Percentiles rank a stretch among this genome's conserved stretches.
Conservation (phyloP, 2,113 vertebrate species). For the Atherinomorus stipes region DNA sequence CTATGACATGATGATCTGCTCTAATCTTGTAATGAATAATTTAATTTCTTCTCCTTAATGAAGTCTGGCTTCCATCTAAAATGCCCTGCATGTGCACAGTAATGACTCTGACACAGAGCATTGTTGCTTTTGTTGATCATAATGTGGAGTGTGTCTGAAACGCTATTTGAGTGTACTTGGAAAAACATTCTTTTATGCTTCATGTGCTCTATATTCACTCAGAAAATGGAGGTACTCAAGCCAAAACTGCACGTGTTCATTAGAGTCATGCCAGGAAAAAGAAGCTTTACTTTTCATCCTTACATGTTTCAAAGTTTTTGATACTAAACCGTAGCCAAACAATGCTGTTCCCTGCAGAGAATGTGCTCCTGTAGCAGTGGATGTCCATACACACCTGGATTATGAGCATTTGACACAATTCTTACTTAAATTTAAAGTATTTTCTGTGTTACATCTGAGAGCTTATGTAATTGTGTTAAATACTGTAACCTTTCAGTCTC, state of each 20-base stretch:
- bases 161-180: not conserved
- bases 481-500: not conserved
- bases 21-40: constrained; percentile 25
- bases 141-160: not conserved
- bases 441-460: not conserved
- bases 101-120: constrained; percentile 27
- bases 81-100: constrained; percentile 4
- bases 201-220: constrained; percentile 12
- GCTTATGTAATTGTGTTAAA: not conserved
- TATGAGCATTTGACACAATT: not conserved
- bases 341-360: constrained; percentile 11
- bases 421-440: not conserved
- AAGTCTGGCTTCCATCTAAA: not conserved
- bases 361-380: not conserved
- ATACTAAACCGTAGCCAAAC: constrained; percentile 2
- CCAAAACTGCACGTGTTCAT: constrained; percentile 20
- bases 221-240: constrained; percentile 12
- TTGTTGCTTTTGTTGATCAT: constrained; percentile 19
- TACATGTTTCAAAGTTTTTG: constrained; percentile 6
- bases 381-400: not conserved
- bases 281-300: constrained; percentile 22
- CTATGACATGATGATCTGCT: not conserved
- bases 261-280: constrained; percentile 6
- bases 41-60: constrained; percentile 27
- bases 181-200: not conserved